Evolutionary conservation across 2,113 vertebrate species (phyloP).

Genomic region (Zosterops hypoxanthus): DNA sequence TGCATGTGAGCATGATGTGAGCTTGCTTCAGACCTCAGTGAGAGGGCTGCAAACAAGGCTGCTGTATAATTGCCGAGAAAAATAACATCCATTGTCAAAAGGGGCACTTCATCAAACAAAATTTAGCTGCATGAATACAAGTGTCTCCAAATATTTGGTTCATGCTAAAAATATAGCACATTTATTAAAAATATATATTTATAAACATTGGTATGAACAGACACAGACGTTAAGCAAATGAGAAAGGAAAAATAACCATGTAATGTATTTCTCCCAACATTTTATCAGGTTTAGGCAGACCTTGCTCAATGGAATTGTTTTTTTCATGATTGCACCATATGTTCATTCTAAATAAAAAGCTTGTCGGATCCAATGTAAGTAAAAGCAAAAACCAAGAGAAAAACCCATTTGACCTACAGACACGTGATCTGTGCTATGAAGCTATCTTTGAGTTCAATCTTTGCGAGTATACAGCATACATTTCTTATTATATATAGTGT

Average conservation of each 20-base stretch:
- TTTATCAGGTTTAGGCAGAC: conserved; percentile 62
- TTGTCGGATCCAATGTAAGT: conserved; percentile 32
- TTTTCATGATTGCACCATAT: conserved; percentile 35
- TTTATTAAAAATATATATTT: conserved; percentile 87
- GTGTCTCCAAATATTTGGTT: conserved; percentile 72
- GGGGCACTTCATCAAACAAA: conserved; percentile 53
- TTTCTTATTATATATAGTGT: conserved; percentile 44
- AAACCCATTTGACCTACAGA: conserved; percentile 7
- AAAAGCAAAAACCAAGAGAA: conserved; percentile 29
- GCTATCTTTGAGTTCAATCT: conserved; percentile 50
- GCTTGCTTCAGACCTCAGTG: conserved; percentile 39
- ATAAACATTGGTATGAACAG: conserved; percentile 79
- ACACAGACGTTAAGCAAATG: conserved; percentile 70
- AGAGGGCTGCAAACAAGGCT: conserved; percentile 49
- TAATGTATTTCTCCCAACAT: conserved; percentile 55
- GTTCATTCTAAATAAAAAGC: conserved; percentile 38
- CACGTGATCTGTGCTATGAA: conserved; percentile 32
- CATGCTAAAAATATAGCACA: conserved; percentile 86
- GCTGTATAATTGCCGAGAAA: conserved; percentile 7
- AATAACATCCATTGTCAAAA: conserved; percentile 23
- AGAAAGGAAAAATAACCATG: conserved; percentile 62
- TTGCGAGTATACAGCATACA: conserved; percentile 21
- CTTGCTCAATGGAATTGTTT: conserved; percentile 12
- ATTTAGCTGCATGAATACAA: conserved; percentile 53
- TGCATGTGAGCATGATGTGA: conserved; percentile 60